These are phyloP conservation scores for Coluber constrictor DNA, from an alignment of 2,797 vertebrate genomes.

Conservation along the genomic window DNA sequence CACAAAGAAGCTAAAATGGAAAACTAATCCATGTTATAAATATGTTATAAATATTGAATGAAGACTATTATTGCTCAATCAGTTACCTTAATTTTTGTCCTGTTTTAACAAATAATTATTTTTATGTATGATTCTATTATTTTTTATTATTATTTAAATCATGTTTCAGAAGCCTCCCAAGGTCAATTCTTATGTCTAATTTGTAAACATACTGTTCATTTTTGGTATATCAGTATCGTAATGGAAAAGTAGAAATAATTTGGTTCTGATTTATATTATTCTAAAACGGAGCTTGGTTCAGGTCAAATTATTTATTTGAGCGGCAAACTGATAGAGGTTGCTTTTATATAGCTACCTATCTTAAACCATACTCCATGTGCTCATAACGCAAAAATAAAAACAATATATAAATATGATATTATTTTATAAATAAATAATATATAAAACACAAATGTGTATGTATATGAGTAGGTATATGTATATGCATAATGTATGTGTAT, in stretches of 20 bases:
- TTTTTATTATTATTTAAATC: not conserved
- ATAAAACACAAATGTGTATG: no score
- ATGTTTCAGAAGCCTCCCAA: not conserved
- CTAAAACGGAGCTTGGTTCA: not conserved
- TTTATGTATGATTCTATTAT: not conserved
- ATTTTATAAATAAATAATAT: no score
- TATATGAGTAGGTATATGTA: no score
- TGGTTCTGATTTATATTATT: not conserved
- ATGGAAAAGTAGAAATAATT: not conserved
- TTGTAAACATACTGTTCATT: not conserved
- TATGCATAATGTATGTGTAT: no score
- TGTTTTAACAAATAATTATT: not conserved
- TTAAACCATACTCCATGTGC: not conserved
- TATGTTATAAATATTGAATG: not conserved
- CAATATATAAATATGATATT: not conserved
- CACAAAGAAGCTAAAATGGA: slow-evolving; percentile 11
- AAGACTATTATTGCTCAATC: not conserved
- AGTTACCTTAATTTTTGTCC: not conserved
- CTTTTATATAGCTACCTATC: not conserved
- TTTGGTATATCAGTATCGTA: not conserved
- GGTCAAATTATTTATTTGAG: not conserved
- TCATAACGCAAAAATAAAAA: not conserved
- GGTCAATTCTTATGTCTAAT: not conserved
- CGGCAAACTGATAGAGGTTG: not conserved
- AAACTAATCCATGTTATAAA: not conserved